These are phyloP conservation scores for Nymphicus hollandicus DNA, from an alignment of 2,113 vertebrate genomes.

Conservation along the genomic window DNA sequence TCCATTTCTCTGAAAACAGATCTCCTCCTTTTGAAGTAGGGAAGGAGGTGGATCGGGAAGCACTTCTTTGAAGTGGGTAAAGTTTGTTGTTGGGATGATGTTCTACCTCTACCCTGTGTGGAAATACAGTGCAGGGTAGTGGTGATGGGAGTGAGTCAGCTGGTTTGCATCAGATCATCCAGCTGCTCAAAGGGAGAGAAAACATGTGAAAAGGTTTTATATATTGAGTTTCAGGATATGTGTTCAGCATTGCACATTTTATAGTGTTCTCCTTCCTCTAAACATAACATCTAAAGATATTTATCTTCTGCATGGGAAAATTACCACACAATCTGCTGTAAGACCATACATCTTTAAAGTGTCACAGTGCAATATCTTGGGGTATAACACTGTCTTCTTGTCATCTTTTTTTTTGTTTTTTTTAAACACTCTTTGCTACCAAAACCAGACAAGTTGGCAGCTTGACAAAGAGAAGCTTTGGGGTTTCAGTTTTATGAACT, in stretches of 20 bases:
- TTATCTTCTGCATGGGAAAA: not conserved
- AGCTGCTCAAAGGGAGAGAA: not conserved
- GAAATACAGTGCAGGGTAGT: not conserved
- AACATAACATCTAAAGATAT: not conserved
- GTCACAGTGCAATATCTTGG: not conserved
- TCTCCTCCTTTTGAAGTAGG: not conserved
- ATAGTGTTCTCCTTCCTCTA: not conserved
- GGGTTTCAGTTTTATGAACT: not conserved
- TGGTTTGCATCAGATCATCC: not conserved
- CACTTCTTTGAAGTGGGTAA: not conserved
- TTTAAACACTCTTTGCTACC: not conserved
- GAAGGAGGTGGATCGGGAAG: not conserved
- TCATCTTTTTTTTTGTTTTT: not conserved
- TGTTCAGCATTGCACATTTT: not conserved
- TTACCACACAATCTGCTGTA: not conserved
- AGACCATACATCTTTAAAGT: not conserved
- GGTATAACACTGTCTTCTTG: not conserved
- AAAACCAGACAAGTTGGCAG: not conserved
- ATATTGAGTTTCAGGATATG: not conserved
- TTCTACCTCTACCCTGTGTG: not conserved
- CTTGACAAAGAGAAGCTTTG: not conserved
- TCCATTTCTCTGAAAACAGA: not conserved
- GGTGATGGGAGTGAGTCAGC: not conserved
- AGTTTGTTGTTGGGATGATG: not conserved
- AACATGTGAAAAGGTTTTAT: not conserved